phyloP scores from a whole-genome alignment of 2,888 invertebrate species.

The Parasteatoda lunata region DNA sequence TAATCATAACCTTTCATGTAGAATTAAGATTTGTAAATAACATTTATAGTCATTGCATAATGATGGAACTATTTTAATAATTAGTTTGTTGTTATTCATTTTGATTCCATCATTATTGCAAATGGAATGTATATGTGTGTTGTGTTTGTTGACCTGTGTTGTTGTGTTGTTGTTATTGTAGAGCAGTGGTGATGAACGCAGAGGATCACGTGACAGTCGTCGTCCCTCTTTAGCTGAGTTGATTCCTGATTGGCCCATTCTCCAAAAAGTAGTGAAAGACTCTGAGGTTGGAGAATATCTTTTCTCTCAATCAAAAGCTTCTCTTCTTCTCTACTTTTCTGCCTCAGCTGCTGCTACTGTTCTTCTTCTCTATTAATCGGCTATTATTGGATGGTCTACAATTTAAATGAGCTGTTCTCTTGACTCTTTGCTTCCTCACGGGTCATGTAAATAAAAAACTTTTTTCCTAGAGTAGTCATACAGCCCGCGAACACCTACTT shows the following conservation, averaged over 20 bases:
- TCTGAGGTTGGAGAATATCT: slow-evolving; percentile 71
- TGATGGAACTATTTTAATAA: no score
- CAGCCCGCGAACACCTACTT: no score
- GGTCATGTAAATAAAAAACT: no score
- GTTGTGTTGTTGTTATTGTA: slow-evolving; percentile 68
- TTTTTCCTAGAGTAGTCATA: no score
- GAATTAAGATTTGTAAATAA: no score
- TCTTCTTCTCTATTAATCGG: slow-evolving; percentile 5
- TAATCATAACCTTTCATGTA: no score
- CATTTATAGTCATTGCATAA: no score
- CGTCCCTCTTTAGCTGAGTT: slow-evolving; percentile 75
- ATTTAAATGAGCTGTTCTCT: no score
- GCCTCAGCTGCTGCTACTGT: slow-evolving; percentile 56
- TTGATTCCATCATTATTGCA: no score
- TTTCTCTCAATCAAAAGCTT: slow-evolving; percentile 39
- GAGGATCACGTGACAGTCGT: slow-evolving; percentile 70
- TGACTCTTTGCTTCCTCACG: no score
- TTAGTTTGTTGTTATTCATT: no score
- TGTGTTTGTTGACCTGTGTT: slow-evolving; percentile 29
- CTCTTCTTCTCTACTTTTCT: slow-evolving; percentile 48
- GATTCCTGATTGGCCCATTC: slow-evolving; percentile 86
- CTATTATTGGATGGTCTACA: no score
- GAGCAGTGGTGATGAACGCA: slow-evolving; percentile 51
- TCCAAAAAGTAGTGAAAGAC: slow-evolving; percentile 73
- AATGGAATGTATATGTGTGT: neutral